Base-by-base conservation (phyloP, 2,797 vertebrate species). In the Bradypodion ventrale region DNA sequence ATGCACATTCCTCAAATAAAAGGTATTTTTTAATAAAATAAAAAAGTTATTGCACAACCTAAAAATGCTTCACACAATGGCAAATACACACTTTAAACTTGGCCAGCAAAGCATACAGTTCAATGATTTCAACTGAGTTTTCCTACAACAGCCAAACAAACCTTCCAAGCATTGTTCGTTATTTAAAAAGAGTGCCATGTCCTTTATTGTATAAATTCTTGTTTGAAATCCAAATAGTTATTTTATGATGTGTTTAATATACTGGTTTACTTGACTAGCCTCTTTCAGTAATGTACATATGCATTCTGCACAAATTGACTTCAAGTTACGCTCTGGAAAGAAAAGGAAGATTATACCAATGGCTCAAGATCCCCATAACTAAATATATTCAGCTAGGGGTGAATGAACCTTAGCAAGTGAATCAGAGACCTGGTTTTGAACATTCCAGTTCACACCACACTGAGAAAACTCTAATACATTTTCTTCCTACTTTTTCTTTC, bases 261-360 rank as follows among this genome's bases (percentile, higher is more conserved):
- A 80, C 7, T 74, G 42, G 68, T 89, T 92, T 87, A 32, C 82
- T 88, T 82, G 82, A 74, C 78, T 86, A 86, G 87, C 60, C 23
- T 82, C 86, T 87, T 90, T 49, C 78, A 32, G 40, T 72, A 32
- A 80, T 82, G 60, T 62, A 52, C 66, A 59, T 44, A 66, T 80
- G 8, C 70, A 75, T 12, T 68, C 52, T 80, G 6, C 35, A 59
- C 59, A 27, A 56, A 13, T 1, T 80, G 59, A 62, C 70, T 42
- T 37, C 25, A 40, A 37, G 52, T 75, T 35, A 3, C 27, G 25
- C 13, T 62, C 19, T 63, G 72, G 49, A 27, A 59, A n/a, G 68
- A 60, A 75, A 12, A 72, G n/a, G 37, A 56, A 21, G 19, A 21
- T 19, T 19, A 16, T 56, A 16, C 52, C 52, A 56, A 56, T 21